Evolutionary conservation across 1,140 invertebrate species (phyloP), one percentile per base, ranked within the genome.

Genomic region (Oedothorax gibbosus): DNA sequence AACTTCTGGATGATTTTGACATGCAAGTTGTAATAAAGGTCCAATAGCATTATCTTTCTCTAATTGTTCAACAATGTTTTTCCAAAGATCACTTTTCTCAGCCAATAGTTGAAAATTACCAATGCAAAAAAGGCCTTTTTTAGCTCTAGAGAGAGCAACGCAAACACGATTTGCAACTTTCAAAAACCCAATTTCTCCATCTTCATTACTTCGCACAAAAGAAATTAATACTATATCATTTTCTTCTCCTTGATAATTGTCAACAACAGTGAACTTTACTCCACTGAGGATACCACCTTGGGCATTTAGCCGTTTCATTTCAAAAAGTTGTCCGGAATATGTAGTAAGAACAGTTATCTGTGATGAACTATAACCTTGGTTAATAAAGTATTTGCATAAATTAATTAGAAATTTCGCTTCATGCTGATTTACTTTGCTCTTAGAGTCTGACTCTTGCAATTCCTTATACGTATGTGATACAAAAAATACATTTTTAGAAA

Each of bases 191-290:
- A 96, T 93, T 54, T 91, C 92, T 15, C 91, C 91, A 7, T 93
- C 90, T 6, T 89, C 85, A 88, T 95, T 94, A 88, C 93, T 96
- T 84, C 96, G 90, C 0, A 97, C 95, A 3, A 97, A 90, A 0
- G 96, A 97, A 8, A 97, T 88, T 5, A 97, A 88, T 78, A 97
- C 94, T 51, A 97, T 96, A 87, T 95, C 93, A 57, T 93, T 95
- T 90, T 97, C 96, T 89, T 96, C 94, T 0, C 96, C 96, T 91
- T 97, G 95, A 88, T 93, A 97, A 88, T 95, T 96, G 89, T 97
- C 96, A 3, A 97, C 93, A 5, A 93, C 92, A 54, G 92, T 92
- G 18, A 96, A 92, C 77, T 88, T 60, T 35, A 88, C 71, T 49
- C 35, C 84, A 1, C 12, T 15, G 9, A 65, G 18, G 8, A 79